A percentile compares a stretch with the other conserved stretches of the same genome.
These are phyloP conservation scores for Sigmodon hispidus DNA, from an alignment of 2,113 vertebrate genomes.

Conservation along the genomic window DNA sequence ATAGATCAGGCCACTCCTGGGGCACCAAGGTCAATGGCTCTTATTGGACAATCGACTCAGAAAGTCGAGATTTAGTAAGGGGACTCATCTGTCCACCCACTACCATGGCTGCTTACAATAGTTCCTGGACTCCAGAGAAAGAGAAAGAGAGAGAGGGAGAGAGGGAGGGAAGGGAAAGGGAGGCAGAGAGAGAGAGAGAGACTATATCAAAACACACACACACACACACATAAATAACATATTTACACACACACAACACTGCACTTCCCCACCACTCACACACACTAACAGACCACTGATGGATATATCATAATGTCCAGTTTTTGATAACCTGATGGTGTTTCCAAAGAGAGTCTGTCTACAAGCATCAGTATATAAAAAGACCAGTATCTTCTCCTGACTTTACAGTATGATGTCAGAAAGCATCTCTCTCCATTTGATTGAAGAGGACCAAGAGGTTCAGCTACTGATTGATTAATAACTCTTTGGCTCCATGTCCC, in stretches of 20 bases:
- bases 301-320: not conserved
- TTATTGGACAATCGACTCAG: not conserved
- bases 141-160: accelerated
- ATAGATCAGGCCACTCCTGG: not conserved
- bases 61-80: too few relatives aligned
- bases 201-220: not conserved
- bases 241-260: not conserved
- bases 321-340: not conserved
- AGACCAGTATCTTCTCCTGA: not conserved
- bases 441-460: not conserved
- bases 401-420: not conserved
- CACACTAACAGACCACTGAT: not conserved
- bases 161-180: too few relatives aligned
- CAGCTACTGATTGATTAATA: not conserved
- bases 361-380: accelerated
- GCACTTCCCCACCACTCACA: not conserved
- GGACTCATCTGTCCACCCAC: accelerated
- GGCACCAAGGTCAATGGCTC: not conserved
- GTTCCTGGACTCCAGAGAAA: not conserved
- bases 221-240: not conserved
- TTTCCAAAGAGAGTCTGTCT: not conserved
- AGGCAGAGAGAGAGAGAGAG: not conserved
- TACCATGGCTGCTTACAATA: not conserved
- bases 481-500: not conserved
- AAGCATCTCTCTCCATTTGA: not conserved